Conservation (phyloP, 2,888 invertebrate genomes). For the Spodoptera littoralis region DNA sequence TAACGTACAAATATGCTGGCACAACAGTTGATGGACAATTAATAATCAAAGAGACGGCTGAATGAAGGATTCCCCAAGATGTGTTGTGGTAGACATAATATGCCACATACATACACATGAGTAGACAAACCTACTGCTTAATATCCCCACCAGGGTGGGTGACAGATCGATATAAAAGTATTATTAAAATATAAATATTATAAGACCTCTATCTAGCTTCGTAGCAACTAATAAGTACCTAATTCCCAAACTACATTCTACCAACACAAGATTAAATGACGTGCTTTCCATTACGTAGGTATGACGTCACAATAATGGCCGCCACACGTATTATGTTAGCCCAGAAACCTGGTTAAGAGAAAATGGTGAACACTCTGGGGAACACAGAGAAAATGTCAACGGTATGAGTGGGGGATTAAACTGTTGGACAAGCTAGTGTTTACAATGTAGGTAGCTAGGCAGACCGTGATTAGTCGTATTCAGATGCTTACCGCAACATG, state of each 20-base stretch:
- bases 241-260: constrained; percentile 9
- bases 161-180: too few species aligned
- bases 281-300: constrained; percentile 3
- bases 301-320: constrained; percentile 30
- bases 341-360: constrained; percentile 25
- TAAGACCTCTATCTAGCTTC: too few species aligned
- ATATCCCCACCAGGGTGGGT: too few species aligned
- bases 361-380: constrained; percentile 38
- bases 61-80: too few species aligned
- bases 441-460: constrained; percentile 20
- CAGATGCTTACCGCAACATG: constrained; percentile 23
- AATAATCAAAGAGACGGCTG: too few species aligned
- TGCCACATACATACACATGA: too few species aligned
- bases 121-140: too few species aligned
- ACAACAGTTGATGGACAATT: too few species aligned
- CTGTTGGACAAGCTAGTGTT: constrained; percentile 41
- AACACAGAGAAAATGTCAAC: constrained; percentile 48
- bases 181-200: too few species aligned
- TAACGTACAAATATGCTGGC: too few species aligned
- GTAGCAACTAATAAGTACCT: background rate
- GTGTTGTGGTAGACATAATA: too few species aligned
- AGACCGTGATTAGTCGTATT: constrained; percentile 37
- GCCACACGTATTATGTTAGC: constrained; percentile 41
- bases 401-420: constrained; percentile 42
- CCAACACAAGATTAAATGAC: constrained; percentile 17